phyloP scores from a whole-genome alignment of 1,140 invertebrate species.

The Cylas formicarius region DNA sequence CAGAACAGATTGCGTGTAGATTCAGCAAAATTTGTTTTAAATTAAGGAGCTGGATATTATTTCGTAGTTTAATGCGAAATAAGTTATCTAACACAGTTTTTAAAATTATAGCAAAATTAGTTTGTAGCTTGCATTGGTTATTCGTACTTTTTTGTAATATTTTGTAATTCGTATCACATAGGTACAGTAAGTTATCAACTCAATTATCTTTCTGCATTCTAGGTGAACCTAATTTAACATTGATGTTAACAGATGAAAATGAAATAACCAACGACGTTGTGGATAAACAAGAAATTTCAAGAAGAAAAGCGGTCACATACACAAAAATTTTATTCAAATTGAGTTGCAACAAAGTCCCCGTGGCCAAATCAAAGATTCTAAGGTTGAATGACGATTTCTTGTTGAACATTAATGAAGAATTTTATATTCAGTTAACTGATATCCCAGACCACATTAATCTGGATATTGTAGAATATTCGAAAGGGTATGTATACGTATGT shows the following conservation, averaged over 20 bases:
- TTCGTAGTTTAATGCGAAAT: too few relatives aligned
- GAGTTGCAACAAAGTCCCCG: conserved; percentile 31
- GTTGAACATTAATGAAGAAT: conserved; percentile 27
- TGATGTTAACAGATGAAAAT: conserved; percentile 39
- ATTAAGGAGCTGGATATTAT: too few relatives aligned
- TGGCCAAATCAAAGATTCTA: conserved; percentile 36
- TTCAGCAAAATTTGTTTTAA: too few relatives aligned
- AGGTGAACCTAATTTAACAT: conserved; percentile 22
- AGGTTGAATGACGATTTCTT: conserved; percentile 26
- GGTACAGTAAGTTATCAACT: too few relatives aligned
- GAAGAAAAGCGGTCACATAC: conserved; percentile 36
- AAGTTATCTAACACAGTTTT: too few relatives aligned
- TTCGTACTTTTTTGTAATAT: too few relatives aligned
- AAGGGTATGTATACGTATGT: conserved; percentile 21
- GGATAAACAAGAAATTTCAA: conserved; percentile 26
- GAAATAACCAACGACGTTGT: conserved; percentile 22
- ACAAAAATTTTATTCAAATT: conserved; percentile 39
- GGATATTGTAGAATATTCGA: conserved; percentile 27
- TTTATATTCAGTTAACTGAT: conserved; percentile 25
- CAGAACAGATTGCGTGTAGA: too few relatives aligned
- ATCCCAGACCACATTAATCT: conserved; percentile 27
- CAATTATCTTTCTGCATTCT: too few relatives aligned
- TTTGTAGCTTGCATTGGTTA: too few relatives aligned
- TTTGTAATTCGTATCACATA: too few relatives aligned
- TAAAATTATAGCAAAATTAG: too few relatives aligned